Base-by-base conservation (phyloP, 2,797 vertebrate species). In the Oceanodroma leucorhoa region DNA sequence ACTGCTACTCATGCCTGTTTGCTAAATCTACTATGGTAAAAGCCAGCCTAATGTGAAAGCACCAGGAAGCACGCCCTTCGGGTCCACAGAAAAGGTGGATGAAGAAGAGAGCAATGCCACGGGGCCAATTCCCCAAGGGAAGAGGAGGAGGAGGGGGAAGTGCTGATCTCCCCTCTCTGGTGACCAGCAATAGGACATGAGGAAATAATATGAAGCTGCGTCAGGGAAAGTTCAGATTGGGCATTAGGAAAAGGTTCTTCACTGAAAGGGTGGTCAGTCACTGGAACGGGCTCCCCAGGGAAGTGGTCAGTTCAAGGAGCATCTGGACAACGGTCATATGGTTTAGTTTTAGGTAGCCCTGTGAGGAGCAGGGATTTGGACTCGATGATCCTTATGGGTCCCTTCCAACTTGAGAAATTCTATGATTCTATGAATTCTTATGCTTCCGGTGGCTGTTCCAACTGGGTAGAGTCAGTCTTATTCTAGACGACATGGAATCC, bases 251-350 rank as follows among this genome's bases (percentile, higher is more conserved):
- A 58, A 72, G 5, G 7, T 46, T 57, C 26, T 60, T 72, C 54
- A 54, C 54, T 54, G 16, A 60, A 6, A n/a, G 16, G 12, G 18
- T 58, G 9, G 19, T 38, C 1, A 0, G 19, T 48, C 26, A 13
- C 30, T 55, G 54, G 34, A 85, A 54, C 15, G 73, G 40, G 11
- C 6, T 90, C 7, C 32, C 19, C 4, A 16, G 22, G 41, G 41
- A 32, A 58, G 32, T 43, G 41, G 16, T 43, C 27, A 66, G 5
- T 23, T 78, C 34, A 60, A 18, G 36, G 21, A 76, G 4, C 2
- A 5, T 53, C 51, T 46, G 43, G 26, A 41, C 0, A 0, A n/a
- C 5, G 5, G 21, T 40, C 11, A 10, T 51, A 34, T 17, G 6
- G 7, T 30, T 58, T 62, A 75, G 10, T 70, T 69, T 62, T 58